A percentile compares a stretch with the other conserved stretches of the same genome.
Conservation (phyloP, 2,888 invertebrate species). For the Pseudeuparius sepicola region DNA sequence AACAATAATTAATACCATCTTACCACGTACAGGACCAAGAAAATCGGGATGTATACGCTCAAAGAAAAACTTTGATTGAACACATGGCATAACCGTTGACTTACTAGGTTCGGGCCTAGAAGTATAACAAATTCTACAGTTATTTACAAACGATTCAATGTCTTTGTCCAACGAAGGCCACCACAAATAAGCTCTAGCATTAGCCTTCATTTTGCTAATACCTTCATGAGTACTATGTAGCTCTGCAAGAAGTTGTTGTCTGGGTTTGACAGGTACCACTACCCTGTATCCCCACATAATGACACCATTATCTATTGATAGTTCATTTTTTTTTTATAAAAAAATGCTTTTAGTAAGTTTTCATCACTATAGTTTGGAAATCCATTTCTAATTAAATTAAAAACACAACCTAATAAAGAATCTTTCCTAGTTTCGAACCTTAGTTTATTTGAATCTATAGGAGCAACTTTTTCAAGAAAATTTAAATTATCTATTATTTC, state of each 20-base stretch:
- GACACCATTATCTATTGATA: slow-evolving; percentile 15
- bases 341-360: slow-evolving; percentile 10
- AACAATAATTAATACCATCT: slow-evolving; percentile 20
- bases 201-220: slow-evolving; percentile 13
- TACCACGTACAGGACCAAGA: slow-evolving; percentile 30
- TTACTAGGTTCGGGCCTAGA: slow-evolving; percentile 7
- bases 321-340: slow-evolving; percentile 11
- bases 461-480: slow-evolving; percentile 5
- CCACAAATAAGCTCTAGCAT: slow-evolving; percentile 12
- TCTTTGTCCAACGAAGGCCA: slow-evolving; percentile 10
- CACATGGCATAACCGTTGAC: slow-evolving; percentile 5
- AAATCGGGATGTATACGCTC: slow-evolving; percentile 32
- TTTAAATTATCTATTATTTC: slow-evolving; percentile 11
- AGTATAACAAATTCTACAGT: slow-evolving; percentile 4
- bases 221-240: slow-evolving; percentile 17
- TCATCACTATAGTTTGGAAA: slow-evolving; percentile 9
- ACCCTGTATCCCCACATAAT: slow-evolving; percentile 20
- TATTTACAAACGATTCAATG: slow-evolving; percentile 4
- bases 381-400: slow-evolving; percentile 11
- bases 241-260: slow-evolving; percentile 16
- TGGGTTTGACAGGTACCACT: slow-evolving; percentile 15
- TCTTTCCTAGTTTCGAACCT: slow-evolving; percentile 4
- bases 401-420: slow-evolving; percentile 6
- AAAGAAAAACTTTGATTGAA: slow-evolving; percentile 12
- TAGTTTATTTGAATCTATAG: slow-evolving; percentile 7